phyloP scores from a whole-genome alignment of 2,113 vertebrate genomes.

The Nannobrachium achirus region DNA sequence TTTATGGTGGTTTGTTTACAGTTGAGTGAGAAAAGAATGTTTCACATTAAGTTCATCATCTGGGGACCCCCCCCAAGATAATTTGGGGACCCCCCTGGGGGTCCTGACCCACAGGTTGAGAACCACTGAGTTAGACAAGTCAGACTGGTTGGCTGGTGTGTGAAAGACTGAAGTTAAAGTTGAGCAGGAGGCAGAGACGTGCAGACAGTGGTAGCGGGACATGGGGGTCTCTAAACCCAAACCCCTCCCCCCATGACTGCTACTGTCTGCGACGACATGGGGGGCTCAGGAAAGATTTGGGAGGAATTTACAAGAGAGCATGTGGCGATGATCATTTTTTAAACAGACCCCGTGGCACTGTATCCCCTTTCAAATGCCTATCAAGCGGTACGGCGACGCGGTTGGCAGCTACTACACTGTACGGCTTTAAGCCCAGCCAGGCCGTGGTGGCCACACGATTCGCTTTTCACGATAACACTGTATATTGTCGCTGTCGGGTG shows the following conservation, averaged over 20 bases:
- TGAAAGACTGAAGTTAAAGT: constrained; percentile 20
- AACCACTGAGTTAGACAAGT: too few relatives aligned
- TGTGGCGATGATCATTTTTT: constrained; percentile 64
- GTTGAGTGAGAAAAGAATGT: too few relatives aligned
- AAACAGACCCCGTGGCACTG: constrained; percentile 48
- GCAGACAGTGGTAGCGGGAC: constrained; percentile 30
- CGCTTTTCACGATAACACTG: constrained; percentile 29
- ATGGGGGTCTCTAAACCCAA: constrained; percentile 30
- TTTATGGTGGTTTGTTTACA: too few relatives aligned
- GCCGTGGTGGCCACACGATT: constrained; percentile 21
- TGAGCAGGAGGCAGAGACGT: constrained; percentile 19
- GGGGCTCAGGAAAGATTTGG: constrained; percentile 69
- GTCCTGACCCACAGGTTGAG: too few relatives aligned
- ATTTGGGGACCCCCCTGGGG: too few relatives aligned
- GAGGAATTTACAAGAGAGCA: constrained; percentile 56
- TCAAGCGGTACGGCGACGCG: constrained; percentile 37
- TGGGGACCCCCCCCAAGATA: too few relatives aligned
- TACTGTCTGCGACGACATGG: constrained; percentile 64
- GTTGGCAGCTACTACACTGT: constrained; percentile 41
- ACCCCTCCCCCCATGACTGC: constrained; percentile 42
- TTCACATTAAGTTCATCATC: too few relatives aligned
- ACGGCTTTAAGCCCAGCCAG: constrained; percentile 41
- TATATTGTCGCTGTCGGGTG: constrained; percentile 35
- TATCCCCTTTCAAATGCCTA: constrained; percentile 49
- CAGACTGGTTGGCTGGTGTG: constrained; percentile 14